Percentiles rank a stretch among this genome's conserved stretches.
Conservation (phyloP, 2,888 invertebrate species). For the Disparrhopalites patrizii region DNA sequence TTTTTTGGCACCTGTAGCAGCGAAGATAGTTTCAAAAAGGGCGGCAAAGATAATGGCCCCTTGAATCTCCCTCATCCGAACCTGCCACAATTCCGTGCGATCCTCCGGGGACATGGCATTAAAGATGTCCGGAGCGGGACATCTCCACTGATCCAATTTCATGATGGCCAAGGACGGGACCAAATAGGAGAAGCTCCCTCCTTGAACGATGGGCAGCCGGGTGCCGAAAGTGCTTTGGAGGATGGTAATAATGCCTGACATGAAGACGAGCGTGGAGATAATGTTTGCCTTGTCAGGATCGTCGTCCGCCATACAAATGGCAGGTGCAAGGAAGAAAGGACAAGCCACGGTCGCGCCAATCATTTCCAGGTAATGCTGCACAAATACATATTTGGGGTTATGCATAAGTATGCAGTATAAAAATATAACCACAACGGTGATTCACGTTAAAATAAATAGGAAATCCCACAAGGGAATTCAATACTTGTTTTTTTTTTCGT, state of each 20-base stretch:
- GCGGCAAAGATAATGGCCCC: constrained; percentile 57
- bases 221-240: constrained; percentile 71
- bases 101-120: constrained; percentile 58
- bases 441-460: too few species aligned
- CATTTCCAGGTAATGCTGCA: constrained; percentile 75
- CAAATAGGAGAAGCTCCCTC: constrained; percentile 75
- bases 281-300: constrained; percentile 58
- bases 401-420: too few species aligned
- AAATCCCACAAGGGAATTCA: too few species aligned
- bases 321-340: constrained; percentile 73
- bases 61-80: constrained; percentile 72
- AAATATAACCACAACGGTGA: too few species aligned
- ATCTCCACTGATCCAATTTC: constrained; percentile 66
- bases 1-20: constrained; percentile 25
- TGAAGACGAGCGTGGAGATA: constrained; percentile 68
- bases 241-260: constrained; percentile 71
- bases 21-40: constrained; percentile 20
- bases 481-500: too few species aligned
- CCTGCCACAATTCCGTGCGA: constrained; percentile 65
- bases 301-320: constrained; percentile 71
- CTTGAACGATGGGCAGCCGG: constrained; percentile 49
- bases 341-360: constrained; percentile 79
- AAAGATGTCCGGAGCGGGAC: constrained; percentile 59
- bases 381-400: too few species aligned
- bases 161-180: constrained; percentile 73